Evolutionary conservation across 2,888 invertebrate species (phyloP).

Genomic region (Cordilura impudica): DNA sequence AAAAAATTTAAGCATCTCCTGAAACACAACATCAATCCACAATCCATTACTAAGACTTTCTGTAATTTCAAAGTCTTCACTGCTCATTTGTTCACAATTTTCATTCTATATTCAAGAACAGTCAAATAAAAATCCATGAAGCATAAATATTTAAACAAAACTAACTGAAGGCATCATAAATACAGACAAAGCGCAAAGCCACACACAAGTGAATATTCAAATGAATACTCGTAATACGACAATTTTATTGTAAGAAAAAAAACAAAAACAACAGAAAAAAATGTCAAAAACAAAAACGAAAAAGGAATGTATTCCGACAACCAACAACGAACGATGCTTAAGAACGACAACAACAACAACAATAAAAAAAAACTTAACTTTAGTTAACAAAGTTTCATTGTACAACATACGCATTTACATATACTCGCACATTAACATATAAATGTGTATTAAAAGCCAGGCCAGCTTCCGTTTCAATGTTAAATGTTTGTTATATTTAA

Average conservation of each 20-base stretch:
- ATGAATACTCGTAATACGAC: neutral
- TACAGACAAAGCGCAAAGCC: neutral
- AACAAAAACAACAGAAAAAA: neutral
- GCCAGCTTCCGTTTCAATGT: conserved; percentile 53
- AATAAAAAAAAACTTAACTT: neutral
- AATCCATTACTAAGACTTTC: no score
- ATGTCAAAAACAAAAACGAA: neutral
- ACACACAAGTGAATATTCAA: neutral
- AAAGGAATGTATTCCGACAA: neutral
- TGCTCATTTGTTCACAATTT: no score
- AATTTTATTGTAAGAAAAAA: conserved; percentile 3
- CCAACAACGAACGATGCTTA: conserved; percentile 29
- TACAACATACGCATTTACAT: neutral
- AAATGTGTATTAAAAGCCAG: conserved; percentile 10
- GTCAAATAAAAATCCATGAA: conserved; percentile 4
- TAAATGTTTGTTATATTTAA: conserved; percentile 1
- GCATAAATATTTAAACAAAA: conserved; percentile 7
- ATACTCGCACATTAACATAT: conserved; percentile 8
- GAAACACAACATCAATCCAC: no score
- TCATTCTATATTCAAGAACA: neutral
- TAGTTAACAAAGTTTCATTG: conserved; percentile 4
- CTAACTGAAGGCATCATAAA: neutral
- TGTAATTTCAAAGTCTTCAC: no score
- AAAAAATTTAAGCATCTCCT: no score
- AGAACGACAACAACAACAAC: conserved; percentile 29